Evolutionary conservation across 1,140 invertebrate genomes (phyloP), one percentile per base, ranked within the genome.

Genomic region (Aphaenogaster floridana): DNA sequence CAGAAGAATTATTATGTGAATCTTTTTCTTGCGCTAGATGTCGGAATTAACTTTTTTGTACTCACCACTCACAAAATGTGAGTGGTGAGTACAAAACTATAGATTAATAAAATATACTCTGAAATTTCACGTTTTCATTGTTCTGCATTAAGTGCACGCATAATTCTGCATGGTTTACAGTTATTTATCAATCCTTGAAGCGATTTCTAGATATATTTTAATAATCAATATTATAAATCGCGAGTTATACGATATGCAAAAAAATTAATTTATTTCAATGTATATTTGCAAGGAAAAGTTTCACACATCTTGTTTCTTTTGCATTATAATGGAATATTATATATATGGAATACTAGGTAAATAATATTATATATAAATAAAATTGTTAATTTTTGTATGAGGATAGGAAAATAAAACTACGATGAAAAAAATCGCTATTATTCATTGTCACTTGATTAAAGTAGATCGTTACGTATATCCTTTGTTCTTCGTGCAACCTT

Each of bases 401-500:
- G 28, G 21, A 13, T 45, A 4, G 3, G 17, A 42, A n/a, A 81
- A 50, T 13, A 17, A 15, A 63, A 7, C 0, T 39, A 39, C n/a
- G 15, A 39, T 63, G 2, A n/a, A 76, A 79, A 48, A 64, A 39
- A 7, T 74, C 2, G 15, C 21, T 66, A 3, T 9, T 72, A 54
- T 50, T 52, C 17, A 28, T 17, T 5, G 15, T 13, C 9, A 74
- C 57, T 77, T 78, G 28, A 78, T 42, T 5, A 13, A 21, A 80
- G n/a, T 48, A 15, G 34, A 34, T 13, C 7, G 4, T 69, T 52
- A n/a, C 48, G 1, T 48, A 57, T 8, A 57, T 8, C 11, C 50
- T 48, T 52, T 45, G 39, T 57, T 45, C 50, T 81, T 57, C 13
- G 45, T 9, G 21, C 64, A 28, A 81, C 39, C 36, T 81, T 81